phyloP scores from a whole-genome alignment of 2,797 vertebrate genomes.

The Microctenopoma steveboyesi region DNA sequence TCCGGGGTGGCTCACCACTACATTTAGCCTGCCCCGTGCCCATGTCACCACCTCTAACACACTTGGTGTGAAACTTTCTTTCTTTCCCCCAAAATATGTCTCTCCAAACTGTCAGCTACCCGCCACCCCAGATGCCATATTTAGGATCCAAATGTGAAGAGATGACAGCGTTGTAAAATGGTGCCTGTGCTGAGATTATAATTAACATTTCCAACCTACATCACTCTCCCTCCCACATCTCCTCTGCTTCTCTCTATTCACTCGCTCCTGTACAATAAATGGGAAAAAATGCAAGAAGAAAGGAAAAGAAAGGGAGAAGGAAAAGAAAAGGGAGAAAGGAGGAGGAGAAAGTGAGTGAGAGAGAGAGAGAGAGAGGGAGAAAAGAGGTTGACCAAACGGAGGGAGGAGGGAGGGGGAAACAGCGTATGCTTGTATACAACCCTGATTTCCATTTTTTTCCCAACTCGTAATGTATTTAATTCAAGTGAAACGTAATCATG shows the following conservation, averaged over 20 bases:
- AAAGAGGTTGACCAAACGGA: constrained; percentile 72
- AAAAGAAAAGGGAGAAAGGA: constrained; percentile 51
- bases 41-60: constrained; percentile 60
- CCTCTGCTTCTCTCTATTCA: constrained; percentile 74
- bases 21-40: constrained; percentile 26
- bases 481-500: constrained; percentile 91
- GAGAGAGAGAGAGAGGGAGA: constrained; percentile 69
- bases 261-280: constrained; percentile 86
- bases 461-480: constrained; percentile 92
- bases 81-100: constrained; percentile 43
- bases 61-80: constrained; percentile 57
- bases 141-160: constrained; percentile 77
- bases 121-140: constrained; percentile 78
- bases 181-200: constrained; percentile 85
- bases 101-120: constrained; percentile 60
- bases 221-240: constrained; percentile 82
- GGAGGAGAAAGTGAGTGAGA: constrained; percentile 51
- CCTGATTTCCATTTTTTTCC: constrained; percentile 89
- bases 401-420: constrained; percentile 82
- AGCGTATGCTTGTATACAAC: constrained; percentile 89
- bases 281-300: constrained; percentile 68
- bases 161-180: constrained; percentile 86
- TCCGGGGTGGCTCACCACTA: constrained; percentile 61
- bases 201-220: constrained; percentile 89
- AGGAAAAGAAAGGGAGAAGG: constrained; percentile 37